phyloP scores from a whole-genome alignment of 2,797 vertebrate species.

The Darevskia nairensis region DNA sequence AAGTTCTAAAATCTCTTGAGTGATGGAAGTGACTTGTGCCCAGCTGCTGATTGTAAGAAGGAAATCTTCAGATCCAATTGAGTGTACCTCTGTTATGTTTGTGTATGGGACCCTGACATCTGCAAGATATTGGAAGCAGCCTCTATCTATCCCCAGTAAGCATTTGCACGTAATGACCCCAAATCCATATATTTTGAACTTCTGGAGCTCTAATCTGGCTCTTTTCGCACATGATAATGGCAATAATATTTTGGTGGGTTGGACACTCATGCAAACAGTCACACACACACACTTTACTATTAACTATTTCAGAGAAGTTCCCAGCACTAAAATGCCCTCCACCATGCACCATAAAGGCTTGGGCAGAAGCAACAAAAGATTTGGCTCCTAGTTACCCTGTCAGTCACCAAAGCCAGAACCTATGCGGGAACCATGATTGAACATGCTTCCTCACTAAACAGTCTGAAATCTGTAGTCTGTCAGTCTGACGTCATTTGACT shows the following conservation, averaged over 20 bases:
- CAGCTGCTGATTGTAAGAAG: not conserved
- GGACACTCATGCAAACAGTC: not conserved
- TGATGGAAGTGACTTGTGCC: not conserved
- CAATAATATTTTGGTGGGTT: constrained; percentile 25
- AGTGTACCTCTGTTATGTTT: not conserved
- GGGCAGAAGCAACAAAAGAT: not conserved
- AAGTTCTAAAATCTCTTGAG: not conserved
- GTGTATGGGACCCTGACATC: not conserved
- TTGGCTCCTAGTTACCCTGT: constrained; percentile 40
- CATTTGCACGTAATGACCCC: not conserved
- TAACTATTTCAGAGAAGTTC: not conserved
- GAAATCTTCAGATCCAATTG: not conserved
- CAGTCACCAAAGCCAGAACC: constrained; percentile 22
- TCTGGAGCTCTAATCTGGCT: not conserved
- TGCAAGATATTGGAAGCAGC: constrained; percentile 6
- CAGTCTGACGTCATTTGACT: accelerated
- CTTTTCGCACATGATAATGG: not conserved
- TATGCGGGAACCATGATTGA: not conserved
- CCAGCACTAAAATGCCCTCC: not conserved
- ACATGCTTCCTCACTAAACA: not conserved
- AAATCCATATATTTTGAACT: not conserved
- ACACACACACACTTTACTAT: not conserved
- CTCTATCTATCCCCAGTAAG: not conserved
- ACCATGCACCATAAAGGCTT: not conserved
- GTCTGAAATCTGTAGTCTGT: not conserved